These are phyloP conservation scores for Psittacula echo DNA, from an alignment of 2,797 vertebrate genomes.

Conservation along the genomic window DNA sequence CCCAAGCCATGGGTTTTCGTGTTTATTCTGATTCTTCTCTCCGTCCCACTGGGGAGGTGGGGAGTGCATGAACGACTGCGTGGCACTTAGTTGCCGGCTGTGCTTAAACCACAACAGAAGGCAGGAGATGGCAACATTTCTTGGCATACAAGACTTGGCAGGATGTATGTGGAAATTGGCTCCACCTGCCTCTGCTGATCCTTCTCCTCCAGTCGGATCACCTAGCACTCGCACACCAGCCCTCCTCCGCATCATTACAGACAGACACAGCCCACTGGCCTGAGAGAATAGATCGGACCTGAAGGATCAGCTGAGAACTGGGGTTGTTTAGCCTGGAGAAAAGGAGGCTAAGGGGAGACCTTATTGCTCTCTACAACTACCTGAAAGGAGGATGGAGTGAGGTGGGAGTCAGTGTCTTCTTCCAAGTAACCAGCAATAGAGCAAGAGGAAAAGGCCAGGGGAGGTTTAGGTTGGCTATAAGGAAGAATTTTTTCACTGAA, in stretches of 20 bases:
- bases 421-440: background rate
- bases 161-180: rapidly evolving
- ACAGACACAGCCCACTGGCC: background rate
- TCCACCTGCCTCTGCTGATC: background rate
- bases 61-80: background rate
- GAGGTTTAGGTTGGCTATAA: background rate
- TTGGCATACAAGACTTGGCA: background rate
- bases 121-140: background rate
- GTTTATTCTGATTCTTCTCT: background rate
- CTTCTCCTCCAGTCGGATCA: background rate
- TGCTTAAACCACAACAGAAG: background rate
- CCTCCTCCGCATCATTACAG: background rate
- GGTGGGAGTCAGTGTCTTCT: background rate
- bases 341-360: background rate
- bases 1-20: background rate
- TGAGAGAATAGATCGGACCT: background rate
- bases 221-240: background rate
- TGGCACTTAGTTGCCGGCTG: background rate
- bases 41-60: background rate
- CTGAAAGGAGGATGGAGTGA: background rate
- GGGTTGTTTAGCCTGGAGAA: background rate
- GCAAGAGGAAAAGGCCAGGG: background rate
- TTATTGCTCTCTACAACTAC: background rate
- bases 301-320: background rate
- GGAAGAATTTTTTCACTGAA: background rate